Evolutionary conservation across 1,140 invertebrate species (phyloP), one percentile per base, ranked within the genome.

Genomic region (Microplitis mediator): DNA sequence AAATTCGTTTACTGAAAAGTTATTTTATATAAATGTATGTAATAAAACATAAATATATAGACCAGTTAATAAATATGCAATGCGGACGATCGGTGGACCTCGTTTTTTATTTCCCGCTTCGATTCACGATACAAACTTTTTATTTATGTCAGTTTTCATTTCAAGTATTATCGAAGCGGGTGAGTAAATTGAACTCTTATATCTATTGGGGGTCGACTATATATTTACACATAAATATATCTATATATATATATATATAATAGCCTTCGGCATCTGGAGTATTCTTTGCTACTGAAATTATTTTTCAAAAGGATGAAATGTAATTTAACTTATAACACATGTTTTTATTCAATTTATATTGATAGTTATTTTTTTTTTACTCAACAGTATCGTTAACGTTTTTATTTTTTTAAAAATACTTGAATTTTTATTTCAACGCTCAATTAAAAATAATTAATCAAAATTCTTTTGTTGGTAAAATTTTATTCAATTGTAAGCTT

Each of bases 241-340:
- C 23, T 23, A 23, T 23, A 34, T 1, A 32, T 32, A 60, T 32
- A 60, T n/a, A 23, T 8, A 9, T 31, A 31, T 9, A 61, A 51
- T 13, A 66, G 6, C 32, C 45, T 56, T 36, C 13, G 62, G 69
- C 69, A 64, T 63, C 69, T 71, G 61, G 61, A 71, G 69, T 71
- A 71, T 71, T 64, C 69, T 58, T 64, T 56, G 13, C 32, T 16
- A 23, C 16, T 6, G 3, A 11, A 45, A 45, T 45, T 45, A 45
- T 45, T 45, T 45, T 45, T 45, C 39, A 62, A 32, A 14, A 62
- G 13, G 23, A 62, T 31, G 6, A 23, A 62, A 66, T 50, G 50
- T 64, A 39, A n/a, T 31, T 62, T 64, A 14, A n/a, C 14, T 14
- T 11, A 35, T 13, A 45, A 45, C 9, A 45, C 39, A 45, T 66